Conservation (phyloP, 2,113 vertebrate species). For the Talpa occidentalis region DNA sequence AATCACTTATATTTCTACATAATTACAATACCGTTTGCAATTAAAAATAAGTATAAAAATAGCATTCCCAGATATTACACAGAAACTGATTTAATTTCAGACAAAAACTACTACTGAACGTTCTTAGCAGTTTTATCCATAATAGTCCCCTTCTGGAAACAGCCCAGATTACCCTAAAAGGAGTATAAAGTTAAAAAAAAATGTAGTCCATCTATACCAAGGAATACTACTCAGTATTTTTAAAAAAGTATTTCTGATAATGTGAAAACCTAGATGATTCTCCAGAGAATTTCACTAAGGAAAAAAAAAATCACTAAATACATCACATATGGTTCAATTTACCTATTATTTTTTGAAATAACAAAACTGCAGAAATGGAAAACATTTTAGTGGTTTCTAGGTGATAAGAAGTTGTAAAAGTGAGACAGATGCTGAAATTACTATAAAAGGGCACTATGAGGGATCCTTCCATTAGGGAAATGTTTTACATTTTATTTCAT, state of each 20-base stretch:
- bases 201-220: not conserved
- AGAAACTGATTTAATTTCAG: not conserved
- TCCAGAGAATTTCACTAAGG: not conserved
- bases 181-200: not conserved
- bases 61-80: not conserved
- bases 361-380: not conserved
- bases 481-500: not conserved
- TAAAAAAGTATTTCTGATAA: not conserved
- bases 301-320: not conserved
- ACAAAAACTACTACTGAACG: not conserved
- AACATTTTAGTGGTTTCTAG: not conserved
- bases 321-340: not conserved
- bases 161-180: not conserved
- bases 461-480: not conserved
- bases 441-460: too few relatives aligned
- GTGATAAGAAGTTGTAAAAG: not conserved
- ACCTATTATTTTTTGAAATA: not conserved
- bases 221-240: not conserved
- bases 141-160: not conserved
- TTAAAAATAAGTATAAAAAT: not conserved
- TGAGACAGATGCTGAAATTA: not conserved
- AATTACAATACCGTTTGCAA: not conserved
- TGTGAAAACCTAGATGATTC: not conserved
- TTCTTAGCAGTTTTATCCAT: not conserved
- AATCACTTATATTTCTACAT: not conserved